These are phyloP conservation scores for Burhinus oedicnemus DNA, from an alignment of 2,113 vertebrate genomes.

Conservation along the genomic window DNA sequence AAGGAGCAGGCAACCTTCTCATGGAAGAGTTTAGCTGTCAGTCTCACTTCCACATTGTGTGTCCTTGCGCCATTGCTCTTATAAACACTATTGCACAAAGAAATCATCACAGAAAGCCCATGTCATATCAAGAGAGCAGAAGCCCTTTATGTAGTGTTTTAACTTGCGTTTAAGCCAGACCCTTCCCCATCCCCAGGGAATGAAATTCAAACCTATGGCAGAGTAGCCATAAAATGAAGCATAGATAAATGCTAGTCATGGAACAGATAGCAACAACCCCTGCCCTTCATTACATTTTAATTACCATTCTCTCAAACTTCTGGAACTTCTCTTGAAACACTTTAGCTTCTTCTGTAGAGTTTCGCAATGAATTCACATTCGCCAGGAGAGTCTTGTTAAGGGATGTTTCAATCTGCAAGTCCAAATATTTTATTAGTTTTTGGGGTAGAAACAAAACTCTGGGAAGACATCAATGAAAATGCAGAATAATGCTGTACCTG, in stretches of 20 bases:
- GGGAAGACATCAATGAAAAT: neutral
- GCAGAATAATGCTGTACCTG: constrained; percentile 57
- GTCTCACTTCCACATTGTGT: neutral
- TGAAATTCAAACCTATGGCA: neutral
- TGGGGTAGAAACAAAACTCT: neutral
- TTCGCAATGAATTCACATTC: neutral
- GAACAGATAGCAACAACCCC: neutral
- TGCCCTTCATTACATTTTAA: neutral
- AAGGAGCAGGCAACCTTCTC: neutral
- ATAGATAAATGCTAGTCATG: neutral
- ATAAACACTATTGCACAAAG: neutral
- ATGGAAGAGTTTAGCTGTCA: neutral
- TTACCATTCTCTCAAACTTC: constrained; percentile 66
- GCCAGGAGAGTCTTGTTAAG: neutral
- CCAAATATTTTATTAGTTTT: constrained; percentile 7
- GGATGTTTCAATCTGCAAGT: constrained; percentile 13
- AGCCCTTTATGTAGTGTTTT: neutral
- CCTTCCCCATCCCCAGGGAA: neutral
- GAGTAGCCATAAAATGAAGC: neutral
- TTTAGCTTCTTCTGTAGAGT: neutral
- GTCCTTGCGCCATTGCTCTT: neutral
- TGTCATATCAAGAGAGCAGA: neutral
- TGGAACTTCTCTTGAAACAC: neutral
- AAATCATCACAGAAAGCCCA: neutral
- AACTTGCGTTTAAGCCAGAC: neutral